phyloP scores from a whole-genome alignment of 2,888 invertebrate genomes.

The Chloromyia formosa region DNA sequence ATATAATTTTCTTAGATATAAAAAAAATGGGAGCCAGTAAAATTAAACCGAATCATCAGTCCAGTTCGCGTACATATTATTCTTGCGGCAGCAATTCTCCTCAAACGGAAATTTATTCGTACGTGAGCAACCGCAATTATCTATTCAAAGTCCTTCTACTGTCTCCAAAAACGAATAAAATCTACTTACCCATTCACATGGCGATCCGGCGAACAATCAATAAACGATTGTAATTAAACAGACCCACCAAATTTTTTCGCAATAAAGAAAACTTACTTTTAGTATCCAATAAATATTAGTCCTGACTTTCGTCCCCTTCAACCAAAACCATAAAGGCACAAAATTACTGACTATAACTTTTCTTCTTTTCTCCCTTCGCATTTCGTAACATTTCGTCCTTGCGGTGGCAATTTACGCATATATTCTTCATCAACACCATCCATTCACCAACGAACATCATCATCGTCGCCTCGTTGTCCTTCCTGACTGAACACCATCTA shows the following conservation, averaged over 20 bases:
- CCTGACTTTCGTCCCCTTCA: not conserved
- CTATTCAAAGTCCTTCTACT: too few relatives aligned
- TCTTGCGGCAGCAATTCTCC: too few relatives aligned
- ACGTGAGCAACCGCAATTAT: too few relatives aligned
- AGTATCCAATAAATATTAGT: slow-evolving; percentile 32
- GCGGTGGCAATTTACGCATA: slow-evolving; percentile 6
- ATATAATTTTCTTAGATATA: too few relatives aligned
- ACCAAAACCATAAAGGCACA: slow-evolving; percentile 22
- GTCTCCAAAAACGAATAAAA: too few relatives aligned
- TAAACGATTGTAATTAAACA: slow-evolving; percentile 46
- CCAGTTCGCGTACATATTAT: too few relatives aligned
- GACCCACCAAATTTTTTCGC: slow-evolving; percentile 45
- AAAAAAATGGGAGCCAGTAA: too few relatives aligned
- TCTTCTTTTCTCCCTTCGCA: slow-evolving; percentile 16
- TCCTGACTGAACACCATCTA: not conserved
- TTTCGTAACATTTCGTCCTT: not conserved
- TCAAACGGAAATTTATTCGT: too few relatives aligned
- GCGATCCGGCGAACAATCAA: slow-evolving; percentile 39
- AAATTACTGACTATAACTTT: slow-evolving; percentile 47
- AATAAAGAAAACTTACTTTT: slow-evolving; percentile 24
- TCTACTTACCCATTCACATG: slow-evolving; percentile 21
- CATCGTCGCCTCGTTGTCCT: not conserved
- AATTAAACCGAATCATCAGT: too few relatives aligned
- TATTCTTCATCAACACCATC: slow-evolving; percentile 3
- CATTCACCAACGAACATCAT: not conserved